phyloP scores from a whole-genome alignment of 2,888 invertebrate species.

The Argynnis bischoffii region DNA sequence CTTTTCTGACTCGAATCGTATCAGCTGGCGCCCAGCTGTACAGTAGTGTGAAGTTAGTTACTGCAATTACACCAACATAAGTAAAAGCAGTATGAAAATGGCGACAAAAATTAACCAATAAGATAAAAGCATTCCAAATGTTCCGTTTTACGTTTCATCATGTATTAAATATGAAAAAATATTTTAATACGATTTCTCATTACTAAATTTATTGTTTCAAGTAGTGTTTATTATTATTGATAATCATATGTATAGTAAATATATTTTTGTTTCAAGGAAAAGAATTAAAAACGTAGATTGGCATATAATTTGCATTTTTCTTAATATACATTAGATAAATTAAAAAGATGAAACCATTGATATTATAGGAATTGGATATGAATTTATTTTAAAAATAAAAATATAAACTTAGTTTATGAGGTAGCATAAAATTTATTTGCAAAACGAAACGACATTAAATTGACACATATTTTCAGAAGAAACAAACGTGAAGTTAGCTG shows the following conservation, averaged over 20 bases:
- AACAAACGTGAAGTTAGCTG: slow-evolving; percentile 78
- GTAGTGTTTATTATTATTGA: too few relatives aligned
- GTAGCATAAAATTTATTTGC: slow-evolving; percentile 43
- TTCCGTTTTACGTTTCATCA: slow-evolving; percentile 49
- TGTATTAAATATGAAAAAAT: neutral
- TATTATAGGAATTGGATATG: neutral
- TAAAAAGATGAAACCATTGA: too few relatives aligned
- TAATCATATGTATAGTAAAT: neutral
- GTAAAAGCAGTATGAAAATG: slow-evolving; percentile 45
- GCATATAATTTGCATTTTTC: too few relatives aligned
- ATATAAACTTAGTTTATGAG: neutral
- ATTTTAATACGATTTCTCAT: neutral
- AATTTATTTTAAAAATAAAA: neutral
- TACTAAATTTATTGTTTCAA: neutral
- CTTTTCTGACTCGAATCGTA: slow-evolving; percentile 73
- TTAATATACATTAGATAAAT: too few relatives aligned
- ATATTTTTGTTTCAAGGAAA: too few relatives aligned
- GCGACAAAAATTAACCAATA: slow-evolving; percentile 56
- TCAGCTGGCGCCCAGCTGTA: slow-evolving; percentile 81
- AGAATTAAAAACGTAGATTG: too few relatives aligned
- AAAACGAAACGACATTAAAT: slow-evolving; percentile 47
- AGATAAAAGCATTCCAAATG: slow-evolving; percentile 37
- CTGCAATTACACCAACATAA: slow-evolving; percentile 54
- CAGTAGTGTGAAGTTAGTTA: slow-evolving; percentile 57
- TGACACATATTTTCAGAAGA: slow-evolving; percentile 76